phyloP scores from a whole-genome alignment of 2,113 vertebrate species.

The Antigone vipio region DNA sequence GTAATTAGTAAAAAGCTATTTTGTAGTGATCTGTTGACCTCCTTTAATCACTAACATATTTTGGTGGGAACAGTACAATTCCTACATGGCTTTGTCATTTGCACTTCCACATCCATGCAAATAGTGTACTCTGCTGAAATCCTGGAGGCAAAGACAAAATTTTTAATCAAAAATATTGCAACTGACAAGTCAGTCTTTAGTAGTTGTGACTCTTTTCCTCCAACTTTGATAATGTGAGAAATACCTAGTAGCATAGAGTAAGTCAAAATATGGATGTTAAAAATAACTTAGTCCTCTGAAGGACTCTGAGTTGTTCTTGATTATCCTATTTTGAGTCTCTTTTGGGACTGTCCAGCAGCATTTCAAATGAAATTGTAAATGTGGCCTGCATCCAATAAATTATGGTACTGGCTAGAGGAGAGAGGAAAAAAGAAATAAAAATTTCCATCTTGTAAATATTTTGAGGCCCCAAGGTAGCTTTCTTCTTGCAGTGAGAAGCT shows the following conservation, averaged over 20 bases:
- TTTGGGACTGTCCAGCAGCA: not conserved
- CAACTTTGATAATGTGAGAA: not conserved
- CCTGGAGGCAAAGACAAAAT: not conserved
- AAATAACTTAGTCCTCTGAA: not conserved
- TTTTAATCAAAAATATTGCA: not conserved
- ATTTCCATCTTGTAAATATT: not conserved
- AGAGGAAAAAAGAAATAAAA: not conserved
- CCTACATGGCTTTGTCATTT: not conserved
- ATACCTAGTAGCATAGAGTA: not conserved
- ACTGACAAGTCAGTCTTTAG: not conserved
- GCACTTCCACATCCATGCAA: not conserved
- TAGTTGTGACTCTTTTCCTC: not conserved
- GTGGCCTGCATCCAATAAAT: not conserved
- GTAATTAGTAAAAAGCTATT: not conserved
- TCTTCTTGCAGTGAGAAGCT: not conserved
- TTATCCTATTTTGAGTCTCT: not conserved
- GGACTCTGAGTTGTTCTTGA: not conserved
- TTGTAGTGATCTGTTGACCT: not conserved
- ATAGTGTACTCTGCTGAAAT: not conserved
- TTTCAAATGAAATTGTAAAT: not conserved
- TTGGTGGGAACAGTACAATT: not conserved
- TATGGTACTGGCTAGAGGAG: not conserved
- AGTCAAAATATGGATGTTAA: not conserved
- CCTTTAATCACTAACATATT: not conserved
- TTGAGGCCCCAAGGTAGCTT: not conserved